These are phyloP conservation scores for Lissocephala sabroskyi DNA, from an alignment of 2,888 invertebrate genomes.

Conservation along the genomic window DNA sequence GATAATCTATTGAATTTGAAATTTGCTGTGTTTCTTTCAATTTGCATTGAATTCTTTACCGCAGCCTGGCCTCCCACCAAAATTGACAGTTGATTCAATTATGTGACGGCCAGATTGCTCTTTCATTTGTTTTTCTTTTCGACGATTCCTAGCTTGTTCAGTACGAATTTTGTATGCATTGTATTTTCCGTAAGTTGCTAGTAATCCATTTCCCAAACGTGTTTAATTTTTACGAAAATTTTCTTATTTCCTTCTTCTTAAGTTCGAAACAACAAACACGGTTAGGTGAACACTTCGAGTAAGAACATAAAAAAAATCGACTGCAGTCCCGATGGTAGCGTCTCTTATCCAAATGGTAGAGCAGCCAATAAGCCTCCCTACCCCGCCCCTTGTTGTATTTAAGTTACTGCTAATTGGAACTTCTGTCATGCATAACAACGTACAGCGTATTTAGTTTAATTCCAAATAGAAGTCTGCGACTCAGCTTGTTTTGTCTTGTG, in stretches of 20 bases:
- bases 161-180: neutral
- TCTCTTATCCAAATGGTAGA: conserved; percentile 45
- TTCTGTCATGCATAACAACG: neutral
- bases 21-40: conserved; percentile 28
- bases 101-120: conserved; percentile 24
- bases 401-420: neutral
- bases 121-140: conserved; percentile 7
- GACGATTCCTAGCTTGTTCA: neutral
- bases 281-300: conserved; percentile 10
- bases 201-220: neutral
- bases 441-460: neutral
- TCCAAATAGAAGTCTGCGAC: no score
- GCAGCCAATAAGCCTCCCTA: conserved; percentile 4
- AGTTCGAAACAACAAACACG: conserved; percentile 21
- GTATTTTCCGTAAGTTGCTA: neutral
- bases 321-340: conserved; percentile 72
- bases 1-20: conserved; percentile 21
- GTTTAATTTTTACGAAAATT: neutral
- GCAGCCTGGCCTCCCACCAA: conserved; percentile 34
- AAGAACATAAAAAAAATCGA: conserved; percentile 53
- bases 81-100: conserved; percentile 31
- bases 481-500: conserved; percentile 27
- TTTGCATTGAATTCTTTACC: neutral
- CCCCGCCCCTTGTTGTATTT: conserved; percentile 18
- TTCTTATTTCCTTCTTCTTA: neutral